These are phyloP conservation scores for Glaucidium brasilianum DNA, from an alignment of 2,113 vertebrate genomes.

Conservation along the genomic window DNA sequence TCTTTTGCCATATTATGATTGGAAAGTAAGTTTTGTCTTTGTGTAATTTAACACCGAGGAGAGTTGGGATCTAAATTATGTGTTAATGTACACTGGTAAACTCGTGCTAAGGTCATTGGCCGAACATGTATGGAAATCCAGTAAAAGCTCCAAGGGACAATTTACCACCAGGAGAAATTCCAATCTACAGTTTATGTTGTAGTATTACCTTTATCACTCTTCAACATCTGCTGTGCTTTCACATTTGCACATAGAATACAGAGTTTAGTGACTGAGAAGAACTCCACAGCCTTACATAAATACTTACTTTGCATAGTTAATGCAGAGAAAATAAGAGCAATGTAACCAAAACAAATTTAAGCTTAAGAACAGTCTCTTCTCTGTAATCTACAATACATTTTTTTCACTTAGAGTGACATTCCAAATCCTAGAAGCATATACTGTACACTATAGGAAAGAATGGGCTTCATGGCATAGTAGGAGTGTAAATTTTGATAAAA, in stretches of 20 bases:
- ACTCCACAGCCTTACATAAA: not conserved
- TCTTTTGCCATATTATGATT: not conserved
- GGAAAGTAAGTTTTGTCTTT: not conserved
- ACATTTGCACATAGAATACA: not conserved
- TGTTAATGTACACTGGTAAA: not conserved
- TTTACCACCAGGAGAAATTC: not conserved
- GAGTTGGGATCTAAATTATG: not conserved
- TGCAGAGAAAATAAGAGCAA: not conserved
- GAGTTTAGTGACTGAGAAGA: not conserved
- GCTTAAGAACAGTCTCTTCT: not conserved
- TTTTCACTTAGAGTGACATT: not conserved
- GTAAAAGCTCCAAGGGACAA: not conserved
- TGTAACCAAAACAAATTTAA: not conserved
- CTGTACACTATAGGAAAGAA: not conserved
- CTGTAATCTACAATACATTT: not conserved
- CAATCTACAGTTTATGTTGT: not conserved
- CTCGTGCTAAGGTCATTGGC: not conserved
- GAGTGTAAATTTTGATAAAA: not conserved
- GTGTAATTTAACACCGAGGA: not conserved
- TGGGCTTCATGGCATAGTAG: not conserved
- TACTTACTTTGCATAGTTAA: not conserved
- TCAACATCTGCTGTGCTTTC: not conserved
- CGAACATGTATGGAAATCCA: not conserved
- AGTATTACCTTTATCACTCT: not conserved
- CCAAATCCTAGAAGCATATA: not conserved